A percentile compares a stretch with the other conserved stretches of the same genome.
phyloP scores from a whole-genome alignment of 2,797 vertebrate species.

The Echeneis naucrates region DNA sequence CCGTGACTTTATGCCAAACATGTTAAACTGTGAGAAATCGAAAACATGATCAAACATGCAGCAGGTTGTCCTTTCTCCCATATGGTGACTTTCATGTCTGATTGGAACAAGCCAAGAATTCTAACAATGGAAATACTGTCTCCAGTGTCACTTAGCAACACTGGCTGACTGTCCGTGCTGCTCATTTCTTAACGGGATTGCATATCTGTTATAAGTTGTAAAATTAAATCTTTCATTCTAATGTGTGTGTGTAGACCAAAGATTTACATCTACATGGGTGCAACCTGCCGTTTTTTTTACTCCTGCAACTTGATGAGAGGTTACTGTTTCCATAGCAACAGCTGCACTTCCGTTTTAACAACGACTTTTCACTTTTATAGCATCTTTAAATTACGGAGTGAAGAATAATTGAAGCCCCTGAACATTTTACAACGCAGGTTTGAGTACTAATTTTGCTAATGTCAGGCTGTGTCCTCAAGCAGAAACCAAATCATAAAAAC shows the following conservation, averaged over 20 bases:
- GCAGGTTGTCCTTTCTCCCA: not conserved
- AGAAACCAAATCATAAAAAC: not conserved
- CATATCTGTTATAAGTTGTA: too few relatives aligned
- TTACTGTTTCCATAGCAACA: not conserved
- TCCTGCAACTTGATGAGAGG: not conserved
- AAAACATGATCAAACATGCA: constrained; percentile 1
- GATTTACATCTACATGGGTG: too few relatives aligned
- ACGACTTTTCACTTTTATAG: not conserved
- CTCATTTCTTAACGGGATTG: not conserved
- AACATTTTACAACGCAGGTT: not conserved
- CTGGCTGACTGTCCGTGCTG: not conserved
- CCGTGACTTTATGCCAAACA: not conserved
- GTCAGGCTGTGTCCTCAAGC: too few relatives aligned
- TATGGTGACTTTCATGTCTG: too few relatives aligned
- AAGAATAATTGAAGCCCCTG: not conserved
- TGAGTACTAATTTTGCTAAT: not conserved
- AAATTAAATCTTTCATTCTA: not conserved
- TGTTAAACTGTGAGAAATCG: not conserved
- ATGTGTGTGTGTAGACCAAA: too few relatives aligned
- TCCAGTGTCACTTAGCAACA: not conserved
- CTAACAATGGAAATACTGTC: not conserved
- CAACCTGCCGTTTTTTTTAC: not conserved
- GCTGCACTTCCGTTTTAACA: not conserved
- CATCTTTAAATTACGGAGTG: not conserved
- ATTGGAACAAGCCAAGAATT: not conserved